Evolutionary conservation across 2,797 vertebrate species (phyloP).

Genomic region (Microhierax caerulescens): DNA sequence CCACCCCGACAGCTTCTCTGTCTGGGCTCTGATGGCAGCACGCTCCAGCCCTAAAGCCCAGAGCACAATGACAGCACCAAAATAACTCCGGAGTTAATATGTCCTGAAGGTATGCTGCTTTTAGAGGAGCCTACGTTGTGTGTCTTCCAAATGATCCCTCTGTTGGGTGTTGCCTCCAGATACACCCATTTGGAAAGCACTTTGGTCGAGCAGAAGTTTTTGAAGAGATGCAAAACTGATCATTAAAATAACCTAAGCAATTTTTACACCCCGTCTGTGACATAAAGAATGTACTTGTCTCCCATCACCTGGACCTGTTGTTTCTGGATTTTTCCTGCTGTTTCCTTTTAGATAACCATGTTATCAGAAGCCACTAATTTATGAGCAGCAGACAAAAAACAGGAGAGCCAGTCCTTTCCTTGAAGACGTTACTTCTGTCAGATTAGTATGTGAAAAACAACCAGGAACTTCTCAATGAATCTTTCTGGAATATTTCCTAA

Average conservation of each 20-base stretch:
- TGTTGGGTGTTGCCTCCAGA: background rate
- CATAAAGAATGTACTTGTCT: background rate
- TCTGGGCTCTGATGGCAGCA: background rate
- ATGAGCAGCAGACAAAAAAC: background rate
- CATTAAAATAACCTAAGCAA: background rate
- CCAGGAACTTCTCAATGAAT: slow-evolving; percentile 25
- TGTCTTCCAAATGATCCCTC: background rate
- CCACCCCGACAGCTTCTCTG: background rate
- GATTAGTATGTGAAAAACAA: slow-evolving; percentile 37
- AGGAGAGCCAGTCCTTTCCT: background rate
- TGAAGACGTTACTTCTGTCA: slow-evolving; percentile 18
- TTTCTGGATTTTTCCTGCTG: background rate
- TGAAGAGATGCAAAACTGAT: background rate
- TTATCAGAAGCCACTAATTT: slow-evolving; percentile 23
- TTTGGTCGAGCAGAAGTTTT: background rate
- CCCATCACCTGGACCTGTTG: background rate
- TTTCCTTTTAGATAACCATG: background rate
- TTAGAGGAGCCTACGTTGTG: background rate
- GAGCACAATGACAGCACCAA: background rate
- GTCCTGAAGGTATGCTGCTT: background rate
- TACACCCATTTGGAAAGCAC: background rate
- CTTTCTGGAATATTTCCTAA: slow-evolving; percentile 62
- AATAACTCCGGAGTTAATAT: background rate
- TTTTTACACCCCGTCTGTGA: background rate
- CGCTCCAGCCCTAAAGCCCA: background rate